Percentiles rank a stretch among this genome's conserved stretches.
phyloP scores from a whole-genome alignment of 2,888 invertebrate species.

The Lepas anatifera region DNA sequence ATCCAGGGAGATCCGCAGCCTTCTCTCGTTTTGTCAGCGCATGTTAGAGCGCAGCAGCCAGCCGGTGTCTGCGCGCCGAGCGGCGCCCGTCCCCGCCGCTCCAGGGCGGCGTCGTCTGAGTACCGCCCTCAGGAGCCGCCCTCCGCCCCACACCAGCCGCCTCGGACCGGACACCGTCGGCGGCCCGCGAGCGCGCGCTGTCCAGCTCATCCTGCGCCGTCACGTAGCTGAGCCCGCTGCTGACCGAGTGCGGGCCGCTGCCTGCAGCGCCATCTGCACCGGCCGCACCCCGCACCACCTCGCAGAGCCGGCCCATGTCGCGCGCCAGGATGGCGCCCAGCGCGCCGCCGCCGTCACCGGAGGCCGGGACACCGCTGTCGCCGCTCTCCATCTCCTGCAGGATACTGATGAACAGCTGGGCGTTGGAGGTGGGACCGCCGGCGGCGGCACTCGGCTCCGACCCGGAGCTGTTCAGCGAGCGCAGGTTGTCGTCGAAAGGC shows the following conservation, averaged over 20 bases:
- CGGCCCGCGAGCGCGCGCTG: background rate
- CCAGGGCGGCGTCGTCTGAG: background rate
- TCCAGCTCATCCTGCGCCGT: background rate
- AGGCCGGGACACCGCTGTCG: background rate
- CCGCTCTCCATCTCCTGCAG: background rate
- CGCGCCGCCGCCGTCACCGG: background rate
- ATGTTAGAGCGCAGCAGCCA: background rate
- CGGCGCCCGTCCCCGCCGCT: background rate
- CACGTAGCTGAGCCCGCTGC: background rate
- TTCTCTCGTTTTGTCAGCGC: too few relatives aligned
- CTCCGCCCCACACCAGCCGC: background rate
- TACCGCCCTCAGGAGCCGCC: background rate
- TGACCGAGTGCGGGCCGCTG: background rate
- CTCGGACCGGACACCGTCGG: background rate
- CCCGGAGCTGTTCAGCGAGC: background rate
- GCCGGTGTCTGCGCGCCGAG: background rate
- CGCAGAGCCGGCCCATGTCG: background rate
- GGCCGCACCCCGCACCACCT: too few relatives aligned
- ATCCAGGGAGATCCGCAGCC: too few relatives aligned
- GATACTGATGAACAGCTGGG: background rate
- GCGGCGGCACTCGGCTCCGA: background rate
- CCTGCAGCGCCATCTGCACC: too few relatives aligned
- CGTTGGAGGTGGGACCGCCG: background rate
- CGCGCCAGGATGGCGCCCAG: conserved; percentile 6
- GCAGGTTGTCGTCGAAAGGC: conserved; percentile 6